Percentiles rank a stretch among this genome's conserved stretches.
Conservation (phyloP, 2,888 invertebrate genomes). For the Leptarthrus brevirostris region DNA sequence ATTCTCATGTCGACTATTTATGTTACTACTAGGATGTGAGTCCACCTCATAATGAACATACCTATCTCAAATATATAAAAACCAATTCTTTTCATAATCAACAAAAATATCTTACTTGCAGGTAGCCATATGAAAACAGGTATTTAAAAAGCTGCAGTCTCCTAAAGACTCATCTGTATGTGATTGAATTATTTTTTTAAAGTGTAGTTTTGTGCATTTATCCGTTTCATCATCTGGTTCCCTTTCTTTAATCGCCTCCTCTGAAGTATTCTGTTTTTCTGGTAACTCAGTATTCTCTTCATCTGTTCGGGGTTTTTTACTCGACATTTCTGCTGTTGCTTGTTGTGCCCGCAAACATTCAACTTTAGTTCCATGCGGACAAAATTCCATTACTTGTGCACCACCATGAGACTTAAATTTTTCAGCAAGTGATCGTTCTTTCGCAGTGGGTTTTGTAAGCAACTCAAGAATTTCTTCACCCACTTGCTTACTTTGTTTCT, state of each 20-base stretch:
- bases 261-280: constrained; percentile 56
- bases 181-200: constrained; percentile 94
- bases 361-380: constrained; percentile 92
- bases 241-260: constrained; percentile 55
- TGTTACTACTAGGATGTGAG: constrained; percentile 68
- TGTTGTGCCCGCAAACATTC: constrained; percentile 78
- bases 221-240: constrained; percentile 63
- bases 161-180: constrained; percentile 96
- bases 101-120: constrained; percentile 79
- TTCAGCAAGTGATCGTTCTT: constrained; percentile 94
- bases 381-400: constrained; percentile 94
- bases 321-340: constrained; percentile 65
- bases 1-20: constrained; percentile 58
- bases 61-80: constrained; percentile 66
- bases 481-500: constrained; percentile 94
- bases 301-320: constrained; percentile 59
- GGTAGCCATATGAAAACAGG: constrained; percentile 98
- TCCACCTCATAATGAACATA: constrained; percentile 99
- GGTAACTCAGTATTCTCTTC: constrained; percentile 48
- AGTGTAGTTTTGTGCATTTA: constrained; percentile 91
- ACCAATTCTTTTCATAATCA: background rate
- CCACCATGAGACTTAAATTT: constrained; percentile 96
- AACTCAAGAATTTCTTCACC: constrained; percentile 96
- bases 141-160: constrained; percentile 97
- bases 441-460: constrained; percentile 94